Conservation (phyloP, 2,113 vertebrate genomes). For the Chloropsis cyanopogon region DNA sequence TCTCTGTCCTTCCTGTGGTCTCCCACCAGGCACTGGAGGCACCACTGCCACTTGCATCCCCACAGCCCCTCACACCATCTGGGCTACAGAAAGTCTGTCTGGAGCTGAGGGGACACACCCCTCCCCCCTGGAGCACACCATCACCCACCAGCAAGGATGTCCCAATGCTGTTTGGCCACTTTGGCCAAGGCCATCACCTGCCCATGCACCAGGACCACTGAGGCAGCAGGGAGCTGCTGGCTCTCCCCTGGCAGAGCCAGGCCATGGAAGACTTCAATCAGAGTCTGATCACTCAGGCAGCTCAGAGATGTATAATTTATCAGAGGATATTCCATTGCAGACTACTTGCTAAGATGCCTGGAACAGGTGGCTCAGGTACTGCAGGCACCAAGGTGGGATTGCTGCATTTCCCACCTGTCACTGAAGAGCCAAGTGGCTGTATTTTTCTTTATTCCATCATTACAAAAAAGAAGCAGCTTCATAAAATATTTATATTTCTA, state of each 20-base stretch:
- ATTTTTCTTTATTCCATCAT: background rate
- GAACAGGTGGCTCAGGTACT: background rate
- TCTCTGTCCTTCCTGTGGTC: background rate
- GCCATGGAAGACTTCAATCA: background rate
- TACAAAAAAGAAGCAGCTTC: background rate
- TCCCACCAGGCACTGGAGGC: background rate
- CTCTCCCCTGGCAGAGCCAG: background rate
- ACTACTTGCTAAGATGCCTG: background rate
- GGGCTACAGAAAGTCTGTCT: background rate
- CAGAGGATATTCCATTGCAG: background rate
- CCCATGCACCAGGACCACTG: fast-evolving
- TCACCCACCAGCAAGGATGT: background rate
- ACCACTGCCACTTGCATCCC: fast-evolving
- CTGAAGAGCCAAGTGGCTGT: background rate
- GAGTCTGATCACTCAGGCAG: background rate
- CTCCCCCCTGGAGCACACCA: background rate
- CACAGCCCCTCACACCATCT: background rate
- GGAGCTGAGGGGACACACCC: background rate
- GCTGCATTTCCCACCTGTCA: background rate
- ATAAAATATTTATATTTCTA: conserved; percentile 34
- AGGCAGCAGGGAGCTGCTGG: background rate
- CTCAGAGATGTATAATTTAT: background rate
- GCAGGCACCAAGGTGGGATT: background rate
- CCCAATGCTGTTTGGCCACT: background rate
- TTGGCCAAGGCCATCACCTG: background rate